phyloP scores from a whole-genome alignment of 1,140 invertebrate genomes.

The Monomorium pharaonis region DNA sequence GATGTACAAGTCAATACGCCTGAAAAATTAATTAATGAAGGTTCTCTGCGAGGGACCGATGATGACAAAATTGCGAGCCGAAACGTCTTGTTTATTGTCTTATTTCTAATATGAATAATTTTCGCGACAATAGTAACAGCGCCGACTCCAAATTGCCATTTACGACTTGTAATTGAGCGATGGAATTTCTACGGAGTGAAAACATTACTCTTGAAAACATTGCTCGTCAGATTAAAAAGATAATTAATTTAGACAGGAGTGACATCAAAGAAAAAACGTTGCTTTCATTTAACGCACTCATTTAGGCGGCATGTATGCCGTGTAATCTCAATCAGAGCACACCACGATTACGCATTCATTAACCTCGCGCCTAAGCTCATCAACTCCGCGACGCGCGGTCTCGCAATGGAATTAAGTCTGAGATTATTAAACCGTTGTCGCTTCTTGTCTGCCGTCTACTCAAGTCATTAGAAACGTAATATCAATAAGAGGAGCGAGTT shows the following conservation, averaged over 20 bases:
- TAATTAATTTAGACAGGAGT: neutral
- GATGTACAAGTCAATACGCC: too few species aligned
- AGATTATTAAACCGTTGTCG: conserved; percentile 3
- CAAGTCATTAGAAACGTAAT: neutral
- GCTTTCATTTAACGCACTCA: neutral
- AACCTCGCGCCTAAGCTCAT: conserved; percentile 6
- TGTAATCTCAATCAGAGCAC: conserved; percentile 2
- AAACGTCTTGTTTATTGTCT: too few species aligned
- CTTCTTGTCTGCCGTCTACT: neutral
- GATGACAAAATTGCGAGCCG: too few species aligned
- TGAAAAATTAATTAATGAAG: too few species aligned
- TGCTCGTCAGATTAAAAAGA: neutral
- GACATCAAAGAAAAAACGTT: neutral
- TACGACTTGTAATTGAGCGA: too few species aligned
- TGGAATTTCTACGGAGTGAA: too few species aligned
- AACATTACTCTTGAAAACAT: too few species aligned
- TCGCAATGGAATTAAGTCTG: neutral
- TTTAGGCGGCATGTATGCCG: neutral
- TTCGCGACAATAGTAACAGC: too few species aligned
- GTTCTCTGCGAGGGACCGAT: too few species aligned
- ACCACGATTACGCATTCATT: conserved; percentile 31
- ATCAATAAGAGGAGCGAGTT: neutral
- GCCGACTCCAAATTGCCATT: too few species aligned
- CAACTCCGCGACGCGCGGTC: conserved; percentile 2
- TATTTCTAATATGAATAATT: too few species aligned